Conservation (phyloP, 1,140 invertebrate genomes). For the Trichogramma pretiosum region DNA sequence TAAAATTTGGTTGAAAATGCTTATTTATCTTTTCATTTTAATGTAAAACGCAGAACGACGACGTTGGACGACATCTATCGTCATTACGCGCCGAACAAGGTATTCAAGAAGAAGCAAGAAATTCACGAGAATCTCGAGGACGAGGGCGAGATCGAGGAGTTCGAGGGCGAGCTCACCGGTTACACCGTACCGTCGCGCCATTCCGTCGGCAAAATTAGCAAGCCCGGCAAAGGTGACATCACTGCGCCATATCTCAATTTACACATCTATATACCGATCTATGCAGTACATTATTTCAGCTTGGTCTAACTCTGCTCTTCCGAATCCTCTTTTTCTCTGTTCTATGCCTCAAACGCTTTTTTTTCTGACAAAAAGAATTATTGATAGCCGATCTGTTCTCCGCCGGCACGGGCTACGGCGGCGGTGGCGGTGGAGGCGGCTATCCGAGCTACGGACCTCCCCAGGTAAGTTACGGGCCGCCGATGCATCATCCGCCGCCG, state of each 20-base stretch:
- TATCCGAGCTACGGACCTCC: slow-evolving; percentile 1
- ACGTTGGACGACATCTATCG: slow-evolving; percentile 54
- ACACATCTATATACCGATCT: too few relatives aligned
- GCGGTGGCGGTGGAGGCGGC: too few relatives aligned
- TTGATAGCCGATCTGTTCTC: slow-evolving; percentile 1
- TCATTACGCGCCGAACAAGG: slow-evolving; percentile 40
- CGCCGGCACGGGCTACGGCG: not conserved
- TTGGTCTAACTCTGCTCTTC: too few relatives aligned
- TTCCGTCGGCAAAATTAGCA: slow-evolving; percentile 30
- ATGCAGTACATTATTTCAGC: too few relatives aligned
- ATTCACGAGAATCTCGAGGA: slow-evolving; percentile 16
- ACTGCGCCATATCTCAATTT: too few relatives aligned
- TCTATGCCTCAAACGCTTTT: too few relatives aligned
- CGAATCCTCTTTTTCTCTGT: too few relatives aligned
- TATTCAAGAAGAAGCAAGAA: slow-evolving; percentile 28
- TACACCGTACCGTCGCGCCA: slow-evolving; percentile 40
- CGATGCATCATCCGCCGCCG: not conserved
- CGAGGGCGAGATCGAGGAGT: slow-evolving; percentile 39
- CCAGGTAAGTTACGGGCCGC: slow-evolving; percentile 1
- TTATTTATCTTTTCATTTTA: slow-evolving; percentile 18
- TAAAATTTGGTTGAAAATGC: slow-evolving; percentile 7
- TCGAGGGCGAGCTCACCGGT: slow-evolving; percentile 45
- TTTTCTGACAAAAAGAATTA: not conserved
- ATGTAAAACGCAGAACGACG: slow-evolving; percentile 51
- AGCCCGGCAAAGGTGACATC: too few relatives aligned